phyloP scores from a whole-genome alignment of 2,113 vertebrate genomes.

The Atrichornis clamosus region DNA sequence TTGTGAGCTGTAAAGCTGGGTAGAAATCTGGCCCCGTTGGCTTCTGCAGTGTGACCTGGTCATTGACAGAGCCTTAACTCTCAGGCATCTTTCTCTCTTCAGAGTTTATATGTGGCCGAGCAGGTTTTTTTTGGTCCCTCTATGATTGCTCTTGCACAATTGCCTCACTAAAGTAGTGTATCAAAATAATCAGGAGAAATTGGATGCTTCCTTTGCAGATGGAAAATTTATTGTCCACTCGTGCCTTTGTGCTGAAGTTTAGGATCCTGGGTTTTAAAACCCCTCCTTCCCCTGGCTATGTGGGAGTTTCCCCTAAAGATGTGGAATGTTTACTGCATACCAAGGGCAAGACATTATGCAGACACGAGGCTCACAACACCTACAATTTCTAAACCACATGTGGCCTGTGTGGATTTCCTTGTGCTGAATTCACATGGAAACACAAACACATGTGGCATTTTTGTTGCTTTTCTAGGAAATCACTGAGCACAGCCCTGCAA shows the following conservation, averaged over 20 bases:
- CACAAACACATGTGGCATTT: constrained; percentile 58
- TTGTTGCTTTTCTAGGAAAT: constrained; percentile 67
- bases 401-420: constrained; percentile 62
- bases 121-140: not conserved
- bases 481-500: constrained; percentile 36
- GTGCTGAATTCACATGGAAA: constrained; percentile 54
- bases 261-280: constrained; percentile 9
- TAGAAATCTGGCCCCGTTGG: not conserved
- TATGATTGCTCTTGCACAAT: not conserved
- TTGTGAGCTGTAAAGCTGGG: not conserved
- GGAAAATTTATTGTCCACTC: not conserved
- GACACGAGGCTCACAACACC: constrained; percentile 40
- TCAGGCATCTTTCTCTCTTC: not conserved
- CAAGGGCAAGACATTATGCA: constrained; percentile 54
- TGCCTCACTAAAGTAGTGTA: not conserved
- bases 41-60: not conserved
- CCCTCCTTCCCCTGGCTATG: constrained; percentile 33
- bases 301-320: constrained; percentile 62
- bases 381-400: constrained; percentile 62
- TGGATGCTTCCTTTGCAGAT: not conserved
- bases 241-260: constrained; percentile 27
- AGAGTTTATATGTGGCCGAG: not conserved
- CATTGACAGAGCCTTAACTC: not conserved
- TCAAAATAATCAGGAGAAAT: not conserved
- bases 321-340: constrained; percentile 66